Percentiles rank a stretch among this genome's conserved stretches.
Conservation (phyloP, 2,113 vertebrate species). For the Papio anubis region DNA sequence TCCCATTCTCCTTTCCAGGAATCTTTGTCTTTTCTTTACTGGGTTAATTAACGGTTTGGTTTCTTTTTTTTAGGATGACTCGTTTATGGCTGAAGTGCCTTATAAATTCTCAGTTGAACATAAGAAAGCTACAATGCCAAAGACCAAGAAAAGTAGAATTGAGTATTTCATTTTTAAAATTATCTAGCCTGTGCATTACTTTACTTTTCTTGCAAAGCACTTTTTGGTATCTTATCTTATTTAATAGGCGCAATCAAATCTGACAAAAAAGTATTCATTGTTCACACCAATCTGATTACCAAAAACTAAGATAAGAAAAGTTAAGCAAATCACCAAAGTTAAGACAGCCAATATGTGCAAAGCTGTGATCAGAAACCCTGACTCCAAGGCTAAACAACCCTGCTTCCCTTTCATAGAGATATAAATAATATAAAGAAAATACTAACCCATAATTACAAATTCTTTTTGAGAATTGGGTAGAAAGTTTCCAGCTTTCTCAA, state of each 20-base stretch:
- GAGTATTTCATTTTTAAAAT: neutral
- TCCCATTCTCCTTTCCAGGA: slow-evolving; percentile 51
- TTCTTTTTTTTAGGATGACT: slow-evolving; percentile 39
- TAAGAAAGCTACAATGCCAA: neutral
- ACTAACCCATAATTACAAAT: neutral
- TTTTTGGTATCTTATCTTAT: neutral
- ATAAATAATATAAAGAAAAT: neutral
- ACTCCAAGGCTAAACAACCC: neutral
- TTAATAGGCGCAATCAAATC: neutral
- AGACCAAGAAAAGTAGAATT: neutral
- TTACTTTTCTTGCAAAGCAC: neutral
- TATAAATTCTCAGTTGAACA: neutral
- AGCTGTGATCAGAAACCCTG: neutral
- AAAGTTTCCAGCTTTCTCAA: neutral
- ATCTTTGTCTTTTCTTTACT: slow-evolving; percentile 44
- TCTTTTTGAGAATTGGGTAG: neutral
- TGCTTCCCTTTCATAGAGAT: neutral
- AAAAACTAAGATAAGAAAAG: neutral
- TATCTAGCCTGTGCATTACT: neutral
- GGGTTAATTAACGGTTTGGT: slow-evolving; percentile 31
- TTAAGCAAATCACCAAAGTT: neutral
- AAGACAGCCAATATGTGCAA: neutral
- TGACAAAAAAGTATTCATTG: neutral
- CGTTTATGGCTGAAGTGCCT: neutral
- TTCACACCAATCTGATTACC: neutral